phyloP scores from a whole-genome alignment of 2,888 invertebrate genomes.

The Drosophila mettleri region DNA sequence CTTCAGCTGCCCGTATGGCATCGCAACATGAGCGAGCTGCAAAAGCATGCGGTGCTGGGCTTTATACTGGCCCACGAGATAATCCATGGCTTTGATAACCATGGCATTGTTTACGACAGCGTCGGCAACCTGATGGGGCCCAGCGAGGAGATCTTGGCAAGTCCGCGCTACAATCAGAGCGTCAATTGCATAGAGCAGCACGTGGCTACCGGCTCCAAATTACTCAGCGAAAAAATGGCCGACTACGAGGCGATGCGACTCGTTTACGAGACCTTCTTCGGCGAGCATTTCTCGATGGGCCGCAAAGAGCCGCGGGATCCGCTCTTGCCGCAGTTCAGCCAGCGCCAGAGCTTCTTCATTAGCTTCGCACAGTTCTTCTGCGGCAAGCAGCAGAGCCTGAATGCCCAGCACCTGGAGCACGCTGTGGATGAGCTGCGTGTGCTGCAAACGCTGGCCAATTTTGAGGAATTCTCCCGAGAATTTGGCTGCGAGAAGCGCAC shows the following conservation, averaged over 20 bases:
- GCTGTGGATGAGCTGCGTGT: slow-evolving; percentile 81
- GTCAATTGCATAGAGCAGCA: slow-evolving; percentile 80
- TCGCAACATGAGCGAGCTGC: slow-evolving; percentile 70
- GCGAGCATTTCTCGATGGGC: slow-evolving; percentile 40
- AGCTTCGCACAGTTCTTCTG: slow-evolving; percentile 83
- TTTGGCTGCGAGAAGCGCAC: slow-evolving; percentile 77
- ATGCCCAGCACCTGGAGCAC: slow-evolving; percentile 71
- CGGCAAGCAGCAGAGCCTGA: slow-evolving; percentile 70
- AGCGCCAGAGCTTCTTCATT: slow-evolving; percentile 80
- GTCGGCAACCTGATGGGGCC: slow-evolving; percentile 82
- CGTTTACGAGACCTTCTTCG: slow-evolving; percentile 78
- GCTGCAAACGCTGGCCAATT: slow-evolving; percentile 81
- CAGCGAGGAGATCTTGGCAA: slow-evolving; percentile 77
- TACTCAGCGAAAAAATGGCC: slow-evolving; percentile 81
- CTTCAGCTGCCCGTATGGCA: slow-evolving; percentile 80
- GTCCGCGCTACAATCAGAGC: slow-evolving; percentile 71
- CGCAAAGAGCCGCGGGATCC: slow-evolving; percentile 56
- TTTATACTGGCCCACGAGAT: slow-evolving; percentile 82
- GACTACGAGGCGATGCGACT: slow-evolving; percentile 82
- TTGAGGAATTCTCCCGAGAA: slow-evolving; percentile 79
- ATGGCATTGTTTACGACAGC: slow-evolving; percentile 82
- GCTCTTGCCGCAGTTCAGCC: slow-evolving; percentile 71
- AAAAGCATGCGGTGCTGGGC: slow-evolving; percentile 78
- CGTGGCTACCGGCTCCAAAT: slow-evolving; percentile 73
- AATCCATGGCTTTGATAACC: slow-evolving; percentile 81